A percentile compares a stretch with the other conserved stretches of the same genome.
phyloP scores from a whole-genome alignment of 1,140 invertebrate species.

The Nylanderia fulva region DNA sequence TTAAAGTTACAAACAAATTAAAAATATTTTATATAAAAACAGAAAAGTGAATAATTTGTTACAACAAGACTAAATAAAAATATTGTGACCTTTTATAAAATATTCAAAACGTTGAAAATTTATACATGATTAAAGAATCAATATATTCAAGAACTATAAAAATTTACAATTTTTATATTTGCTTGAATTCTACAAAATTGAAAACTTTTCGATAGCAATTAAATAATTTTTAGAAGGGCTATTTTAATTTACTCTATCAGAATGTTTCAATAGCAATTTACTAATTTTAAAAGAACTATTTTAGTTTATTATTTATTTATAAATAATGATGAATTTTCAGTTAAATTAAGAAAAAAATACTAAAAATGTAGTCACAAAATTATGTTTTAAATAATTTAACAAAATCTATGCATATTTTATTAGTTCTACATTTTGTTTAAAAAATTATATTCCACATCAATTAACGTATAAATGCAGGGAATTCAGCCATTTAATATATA shows the following conservation, averaged over 20 bases:
- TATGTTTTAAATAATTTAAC: background rate
- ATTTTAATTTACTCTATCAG: background rate
- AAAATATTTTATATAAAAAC: background rate
- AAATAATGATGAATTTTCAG: background rate
- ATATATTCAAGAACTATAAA: background rate
- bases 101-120: background rate
- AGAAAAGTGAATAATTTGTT: background rate
- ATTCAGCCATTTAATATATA: background rate
- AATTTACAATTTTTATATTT: conserved; percentile 1
- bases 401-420: background rate
- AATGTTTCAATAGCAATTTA: background rate
- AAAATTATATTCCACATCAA: conserved; percentile 26
- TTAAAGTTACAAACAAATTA: background rate
- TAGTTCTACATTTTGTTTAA: conserved; percentile 54
- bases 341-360: conserved; percentile 4
- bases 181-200: background rate
- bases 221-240: background rate
- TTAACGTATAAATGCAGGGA: background rate
- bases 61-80: background rate
- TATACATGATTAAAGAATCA: background rate
- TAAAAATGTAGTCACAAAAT: conserved; percentile 25
- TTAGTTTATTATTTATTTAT: background rate
- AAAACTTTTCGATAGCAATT: background rate
- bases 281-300: background rate
- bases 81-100: background rate